Evolutionary conservation across 2,113 vertebrate species (phyloP).

Genomic region (Ptilonorhynchus violaceus): DNA sequence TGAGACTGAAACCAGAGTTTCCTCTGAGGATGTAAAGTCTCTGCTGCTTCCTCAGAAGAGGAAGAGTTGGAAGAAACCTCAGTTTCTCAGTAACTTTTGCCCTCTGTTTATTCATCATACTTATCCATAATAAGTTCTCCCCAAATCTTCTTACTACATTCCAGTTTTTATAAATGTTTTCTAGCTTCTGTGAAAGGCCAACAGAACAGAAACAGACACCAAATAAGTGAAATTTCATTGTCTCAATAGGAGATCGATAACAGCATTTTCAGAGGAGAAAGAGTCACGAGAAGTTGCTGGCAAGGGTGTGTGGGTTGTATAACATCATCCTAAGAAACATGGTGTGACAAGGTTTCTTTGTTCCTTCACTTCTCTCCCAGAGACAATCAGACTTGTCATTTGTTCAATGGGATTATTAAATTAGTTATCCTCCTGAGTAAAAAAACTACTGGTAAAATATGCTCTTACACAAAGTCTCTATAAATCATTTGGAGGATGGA

Average conservation of each 20-base stretch:
- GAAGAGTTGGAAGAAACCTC: background rate
- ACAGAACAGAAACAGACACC: slow-evolving; percentile 1
- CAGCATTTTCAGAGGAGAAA: slow-evolving; percentile 12
- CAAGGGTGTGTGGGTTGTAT: background rate
- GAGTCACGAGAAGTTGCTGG: background rate
- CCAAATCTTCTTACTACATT: background rate
- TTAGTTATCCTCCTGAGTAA: slow-evolving; percentile 3
- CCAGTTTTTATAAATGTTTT: background rate
- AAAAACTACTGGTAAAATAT: slow-evolving; percentile 11
- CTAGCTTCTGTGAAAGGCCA: background rate
- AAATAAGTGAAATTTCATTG: slow-evolving; percentile 21
- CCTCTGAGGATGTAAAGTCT: background rate
- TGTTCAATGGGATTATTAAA: background rate
- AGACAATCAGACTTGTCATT: slow-evolving; percentile 25
- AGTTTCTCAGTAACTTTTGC: background rate
- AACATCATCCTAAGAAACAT: slow-evolving; percentile 10
- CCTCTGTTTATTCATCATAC: background rate
- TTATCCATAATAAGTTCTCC: background rate
- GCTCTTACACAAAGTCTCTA: background rate
- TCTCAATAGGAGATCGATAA: slow-evolving; percentile 28
- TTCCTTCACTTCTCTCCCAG: slow-evolving; percentile 12
- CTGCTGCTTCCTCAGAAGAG: background rate
- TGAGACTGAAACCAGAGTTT: background rate
- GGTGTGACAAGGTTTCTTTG: slow-evolving; percentile 26
- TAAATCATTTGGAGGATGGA: background rate